Base-by-base conservation (phyloP, 2,797 vertebrate genomes). In the Molothrus aeneus region DNA sequence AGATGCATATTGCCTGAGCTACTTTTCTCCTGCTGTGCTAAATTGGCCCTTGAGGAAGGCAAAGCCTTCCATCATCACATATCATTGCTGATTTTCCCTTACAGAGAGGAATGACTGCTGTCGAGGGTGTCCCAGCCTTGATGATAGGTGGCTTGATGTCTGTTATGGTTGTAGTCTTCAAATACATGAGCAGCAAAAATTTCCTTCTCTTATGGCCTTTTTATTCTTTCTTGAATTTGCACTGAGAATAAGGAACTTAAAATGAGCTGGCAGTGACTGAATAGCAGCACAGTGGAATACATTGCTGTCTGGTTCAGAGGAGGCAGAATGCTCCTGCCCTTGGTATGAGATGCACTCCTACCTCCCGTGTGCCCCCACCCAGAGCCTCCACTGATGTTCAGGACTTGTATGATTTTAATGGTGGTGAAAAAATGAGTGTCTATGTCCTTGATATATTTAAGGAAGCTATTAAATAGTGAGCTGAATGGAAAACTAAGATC, bases 21-120 rank as follows among this genome's bases (percentile, higher is more conserved):
- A 38, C 81, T 86, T 82, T 92, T 77, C 74, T 70, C 97, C 97
- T 73, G 94, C 97, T 96, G 97, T 95, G 97, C 86, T 89, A 97
- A 97, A 97, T 97, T 96, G 97, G 89, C 85, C 94, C 97, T 97
- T 66, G 92, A 96, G 81, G 83, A 92, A 91, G 94, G 96, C 91
- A 92, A 6, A 77, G 95, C 96, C 97, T 96, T 97, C 94, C 94
- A 96, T 97, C 95, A 97, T 95, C 75, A 38, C 7, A 1, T 86
- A 79, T 71, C 85, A 16, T 51, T 32, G 74, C 94, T 93, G 95
- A 95, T 96, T 96, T 97, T 89, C 72, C 77, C 86, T 93, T 80
- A 56, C 40, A 94, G 93, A 93, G 92, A 94, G 86, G 86, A 92
- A 88, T 48, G 77, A 71, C 81, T 95, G 90, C 92, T 93, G 94